phyloP scores from a whole-genome alignment of 2,113 vertebrate species.

The Azemiops feae region DNA sequence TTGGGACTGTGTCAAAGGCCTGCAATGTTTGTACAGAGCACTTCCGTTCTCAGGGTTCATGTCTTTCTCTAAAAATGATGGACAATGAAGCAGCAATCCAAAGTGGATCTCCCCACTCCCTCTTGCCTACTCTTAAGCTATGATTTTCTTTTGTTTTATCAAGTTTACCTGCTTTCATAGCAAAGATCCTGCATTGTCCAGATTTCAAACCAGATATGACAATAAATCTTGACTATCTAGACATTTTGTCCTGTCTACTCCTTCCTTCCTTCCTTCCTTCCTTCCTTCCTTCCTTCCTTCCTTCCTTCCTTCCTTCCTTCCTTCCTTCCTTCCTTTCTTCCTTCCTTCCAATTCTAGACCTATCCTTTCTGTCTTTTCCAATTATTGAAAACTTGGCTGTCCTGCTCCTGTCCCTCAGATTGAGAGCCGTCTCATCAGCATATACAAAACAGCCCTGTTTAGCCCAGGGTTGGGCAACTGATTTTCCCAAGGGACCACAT shows the following conservation, averaged over 20 bases:
- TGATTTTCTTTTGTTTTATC: background rate
- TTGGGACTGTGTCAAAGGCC: background rate
- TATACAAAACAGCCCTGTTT: background rate
- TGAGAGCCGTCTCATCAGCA: background rate
- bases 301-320: too few species aligned
- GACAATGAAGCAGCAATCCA: background rate
- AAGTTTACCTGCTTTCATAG: background rate
- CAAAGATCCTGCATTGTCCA: background rate
- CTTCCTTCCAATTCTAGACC: background rate
- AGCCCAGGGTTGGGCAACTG: background rate
- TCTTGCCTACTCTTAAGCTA: background rate
- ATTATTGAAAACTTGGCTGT: background rate
- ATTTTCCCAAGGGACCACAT: background rate
- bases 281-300: too few species aligned
- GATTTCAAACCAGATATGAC: background rate
- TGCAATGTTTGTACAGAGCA: background rate
- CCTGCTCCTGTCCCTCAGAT: background rate
- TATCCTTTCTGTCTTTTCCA: background rate
- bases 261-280: too few species aligned
- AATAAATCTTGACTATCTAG: background rate
- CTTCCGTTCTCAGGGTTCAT: background rate
- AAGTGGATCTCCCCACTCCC: background rate
- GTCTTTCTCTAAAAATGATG: background rate
- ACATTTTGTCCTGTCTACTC: background rate
- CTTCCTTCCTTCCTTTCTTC: background rate